Percentiles rank a stretch among this genome's conserved stretches.
phyloP scores from a whole-genome alignment of 2,888 invertebrate species.

The Phorcus lineatus region DNA sequence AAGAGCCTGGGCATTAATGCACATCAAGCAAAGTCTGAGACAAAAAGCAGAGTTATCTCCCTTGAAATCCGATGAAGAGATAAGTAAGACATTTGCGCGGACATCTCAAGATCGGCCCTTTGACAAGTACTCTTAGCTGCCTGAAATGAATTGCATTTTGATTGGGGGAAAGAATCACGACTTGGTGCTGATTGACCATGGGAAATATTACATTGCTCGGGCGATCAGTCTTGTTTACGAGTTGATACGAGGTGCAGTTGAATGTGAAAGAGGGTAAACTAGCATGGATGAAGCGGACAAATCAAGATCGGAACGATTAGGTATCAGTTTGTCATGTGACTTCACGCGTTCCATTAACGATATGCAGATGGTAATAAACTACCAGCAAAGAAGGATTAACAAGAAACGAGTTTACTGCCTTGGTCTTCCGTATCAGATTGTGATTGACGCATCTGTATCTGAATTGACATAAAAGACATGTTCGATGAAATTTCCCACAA shows the following conservation, averaged over 20 bases:
- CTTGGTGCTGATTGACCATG: constrained; percentile 8
- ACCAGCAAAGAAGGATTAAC: neutral
- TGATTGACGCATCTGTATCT: neutral
- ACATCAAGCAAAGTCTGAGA: neutral
- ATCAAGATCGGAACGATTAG: constrained; percentile 15
- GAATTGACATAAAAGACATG: neutral
- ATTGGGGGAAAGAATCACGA: neutral
- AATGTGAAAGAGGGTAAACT: neutral
- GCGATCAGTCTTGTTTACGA: neutral
- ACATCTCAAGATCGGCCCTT: neutral
- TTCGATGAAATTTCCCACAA: neutral
- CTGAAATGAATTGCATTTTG: constrained; percentile 21
- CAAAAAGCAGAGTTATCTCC: neutral
- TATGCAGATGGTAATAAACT: neutral
- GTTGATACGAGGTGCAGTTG: neutral
- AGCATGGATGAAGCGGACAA: neutral
- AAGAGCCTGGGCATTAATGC: neutral
- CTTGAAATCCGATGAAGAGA: neutral
- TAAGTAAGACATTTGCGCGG: neutral
- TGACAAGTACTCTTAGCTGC: constrained; percentile 2
- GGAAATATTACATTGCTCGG: neutral
- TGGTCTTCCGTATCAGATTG: neutral
- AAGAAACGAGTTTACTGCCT: neutral
- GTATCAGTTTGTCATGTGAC: neutral
- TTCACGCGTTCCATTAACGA: neutral